Evolutionary conservation across 2,888 invertebrate genomes (phyloP).

Genomic region (Drosophila anomalata): DNA sequence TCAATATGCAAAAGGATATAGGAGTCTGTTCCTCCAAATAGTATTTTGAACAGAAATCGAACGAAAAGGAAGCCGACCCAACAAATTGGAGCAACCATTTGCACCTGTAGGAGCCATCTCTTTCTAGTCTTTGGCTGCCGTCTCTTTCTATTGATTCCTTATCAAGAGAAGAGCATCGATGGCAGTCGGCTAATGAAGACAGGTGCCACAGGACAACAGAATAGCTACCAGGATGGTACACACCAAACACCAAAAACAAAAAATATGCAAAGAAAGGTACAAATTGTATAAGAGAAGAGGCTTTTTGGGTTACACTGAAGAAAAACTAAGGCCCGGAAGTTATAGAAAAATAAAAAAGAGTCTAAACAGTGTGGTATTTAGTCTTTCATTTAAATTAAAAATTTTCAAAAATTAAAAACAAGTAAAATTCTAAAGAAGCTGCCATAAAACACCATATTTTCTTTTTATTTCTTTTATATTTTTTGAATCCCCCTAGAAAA

Average conservation of each 20-base stretch:
- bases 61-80: conserved; percentile 3
- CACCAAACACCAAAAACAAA: conserved; percentile 5
- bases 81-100: conserved; percentile 50
- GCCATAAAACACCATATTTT: background rate
- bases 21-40: conserved; percentile 1
- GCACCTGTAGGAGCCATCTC: conserved; percentile 56
- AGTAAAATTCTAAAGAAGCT: background rate
- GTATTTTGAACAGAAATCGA: conserved; percentile 8
- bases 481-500: background rate
- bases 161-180: conserved; percentile 52
- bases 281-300: background rate
- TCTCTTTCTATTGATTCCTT: conserved; percentile 53
- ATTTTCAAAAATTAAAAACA: background rate
- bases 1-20: conserved; percentile 37
- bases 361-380: background rate
- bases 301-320: background rate
- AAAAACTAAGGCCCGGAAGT: background rate
- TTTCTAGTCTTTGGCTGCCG: conserved; percentile 2
- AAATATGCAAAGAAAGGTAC: conserved; percentile 1
- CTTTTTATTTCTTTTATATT: background rate
- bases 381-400: background rate
- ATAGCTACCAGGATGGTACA: conserved; percentile 4
- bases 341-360: background rate
- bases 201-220: conserved; percentile 49
- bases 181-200: conserved; percentile 61